Conservation (phyloP, 92 coral and sea anemone genomes). For the Phenganax subtilis region DNA sequence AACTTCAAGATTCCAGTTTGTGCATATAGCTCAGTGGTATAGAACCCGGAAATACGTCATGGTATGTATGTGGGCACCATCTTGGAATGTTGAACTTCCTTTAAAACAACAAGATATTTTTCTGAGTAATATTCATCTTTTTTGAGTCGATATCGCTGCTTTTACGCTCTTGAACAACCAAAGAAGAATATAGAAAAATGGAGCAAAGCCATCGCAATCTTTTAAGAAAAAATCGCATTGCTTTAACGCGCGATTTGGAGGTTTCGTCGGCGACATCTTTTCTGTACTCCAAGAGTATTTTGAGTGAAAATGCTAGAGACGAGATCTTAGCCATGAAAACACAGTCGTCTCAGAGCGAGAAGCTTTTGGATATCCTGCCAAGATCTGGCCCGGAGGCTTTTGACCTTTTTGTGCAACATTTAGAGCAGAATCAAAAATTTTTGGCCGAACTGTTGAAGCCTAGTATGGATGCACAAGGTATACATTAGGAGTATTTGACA, state of each 20-base stretch:
- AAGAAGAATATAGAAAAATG: constrained; percentile 36
- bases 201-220: constrained; percentile 52
- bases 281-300: constrained; percentile 42
- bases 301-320: constrained; percentile 55
- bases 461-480: not conserved
- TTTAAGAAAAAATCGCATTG: constrained; percentile 48
- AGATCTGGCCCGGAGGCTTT: constrained; percentile 55
- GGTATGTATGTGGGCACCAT: too few relatives aligned
- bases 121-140: not conserved
- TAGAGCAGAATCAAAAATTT: constrained; percentile 42
- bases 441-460: constrained; percentile 35
- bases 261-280: constrained; percentile 44
- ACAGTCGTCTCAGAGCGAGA: constrained; percentile 44
- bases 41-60: too few relatives aligned
- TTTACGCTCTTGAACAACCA: not conserved
- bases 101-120: not conserved
- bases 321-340: constrained; percentile 49
- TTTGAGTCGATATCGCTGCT: constrained; percentile 3
- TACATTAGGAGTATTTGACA: not conserved
- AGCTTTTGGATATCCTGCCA: constrained; percentile 55
- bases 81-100: too few relatives aligned
- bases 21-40: too few relatives aligned
- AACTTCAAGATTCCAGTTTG: too few relatives aligned
- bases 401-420: constrained; percentile 49
- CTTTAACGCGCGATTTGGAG: constrained; percentile 58